Base-by-base conservation (phyloP, 2,113 vertebrate genomes). In the Blennius ocellaris region DNA sequence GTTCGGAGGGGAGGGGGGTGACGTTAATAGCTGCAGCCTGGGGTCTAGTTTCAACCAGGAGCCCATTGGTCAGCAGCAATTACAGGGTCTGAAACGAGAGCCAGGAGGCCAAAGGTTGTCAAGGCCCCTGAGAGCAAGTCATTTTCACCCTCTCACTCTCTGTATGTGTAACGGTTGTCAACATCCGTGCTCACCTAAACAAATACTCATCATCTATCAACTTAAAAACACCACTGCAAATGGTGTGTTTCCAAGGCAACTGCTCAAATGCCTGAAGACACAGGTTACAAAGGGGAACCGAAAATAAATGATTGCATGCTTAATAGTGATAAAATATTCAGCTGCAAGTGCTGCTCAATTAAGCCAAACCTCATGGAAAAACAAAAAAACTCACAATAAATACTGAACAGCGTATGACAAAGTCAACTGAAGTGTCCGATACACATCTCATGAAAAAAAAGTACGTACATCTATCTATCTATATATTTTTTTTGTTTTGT, bases 41-140 rank as follows among this genome's bases (percentile, higher is more conserved):
- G 84, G 81, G 73, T 92, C 88, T 78, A 73, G 80, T 92, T 92
- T 90, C 90, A 92, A 87, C 83, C 84, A 16, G 86, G 80, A 90
- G 86, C 84, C 77, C 71, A 89, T 90, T 92, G 92, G 90, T 90
- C 88, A 91, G 85, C 80, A 85, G 81, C 85, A 88, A 92, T 87
- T 90, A 90, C 82, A 85, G 78, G 79, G 72, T 57, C 81, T 88
- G 91, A 91, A 91, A 90, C 6, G 59, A 92, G 89, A 92, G 81
- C 80, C 57, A 62, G 53, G 58, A 57, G 89, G 85, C 69, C 88
- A 92, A 91, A 92, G 91, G 91, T 92, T 86, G 89, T 82, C 82
- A 82, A 87, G 85, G 89, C 86, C 87, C 82, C 73, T 80, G 86
- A 91, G 88, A 91, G 82, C 82, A 79, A 86, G 85, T 84, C 81